A percentile compares a stretch with the other conserved stretches of the same genome.
Evolutionary conservation across 2,888 invertebrate species (phyloP).

Genomic region (Tribolium freemani): DNA sequence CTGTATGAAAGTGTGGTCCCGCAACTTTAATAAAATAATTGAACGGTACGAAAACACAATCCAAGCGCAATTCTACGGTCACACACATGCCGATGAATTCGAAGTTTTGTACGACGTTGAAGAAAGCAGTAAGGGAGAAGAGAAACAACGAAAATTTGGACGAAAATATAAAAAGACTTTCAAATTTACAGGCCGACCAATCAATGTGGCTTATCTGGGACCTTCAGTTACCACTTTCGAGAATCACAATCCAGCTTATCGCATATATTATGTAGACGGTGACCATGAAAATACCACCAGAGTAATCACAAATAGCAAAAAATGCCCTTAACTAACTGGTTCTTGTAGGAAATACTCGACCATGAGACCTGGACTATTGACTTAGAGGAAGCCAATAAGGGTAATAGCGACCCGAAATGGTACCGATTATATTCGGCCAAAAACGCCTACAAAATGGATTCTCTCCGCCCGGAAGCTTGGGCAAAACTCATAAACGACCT

Average conservation of each 20-base stretch:
- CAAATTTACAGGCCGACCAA: constrained; percentile 76
- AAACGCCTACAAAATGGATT: constrained; percentile 85
- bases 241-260: constrained; percentile 92
- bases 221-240: constrained; percentile 96
- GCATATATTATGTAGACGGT: constrained; percentile 96
- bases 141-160: constrained; percentile 45
- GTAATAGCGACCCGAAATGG: constrained; percentile 79
- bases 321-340: background rate
- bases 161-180: constrained; percentile 46
- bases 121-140: constrained; percentile 75
- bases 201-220: constrained; percentile 90
- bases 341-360: constrained; percentile 86
- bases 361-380: constrained; percentile 97
- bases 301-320: constrained; percentile 68
- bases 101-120: constrained; percentile 91
- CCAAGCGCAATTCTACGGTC: constrained; percentile 92
- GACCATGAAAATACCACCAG: constrained; percentile 86
- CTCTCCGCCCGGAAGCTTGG: constrained; percentile 91
- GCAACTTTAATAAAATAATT: constrained; percentile 90
- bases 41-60: constrained; percentile 91
- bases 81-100: constrained; percentile 94
- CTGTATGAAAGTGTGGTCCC: constrained; percentile 95
- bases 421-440: constrained; percentile 88
- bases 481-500: constrained; percentile 88
- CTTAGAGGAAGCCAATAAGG: constrained; percentile 89